These are phyloP conservation scores for Cuculus canorus DNA, from an alignment of 2,797 vertebrate genomes.

Conservation along the genomic window DNA sequence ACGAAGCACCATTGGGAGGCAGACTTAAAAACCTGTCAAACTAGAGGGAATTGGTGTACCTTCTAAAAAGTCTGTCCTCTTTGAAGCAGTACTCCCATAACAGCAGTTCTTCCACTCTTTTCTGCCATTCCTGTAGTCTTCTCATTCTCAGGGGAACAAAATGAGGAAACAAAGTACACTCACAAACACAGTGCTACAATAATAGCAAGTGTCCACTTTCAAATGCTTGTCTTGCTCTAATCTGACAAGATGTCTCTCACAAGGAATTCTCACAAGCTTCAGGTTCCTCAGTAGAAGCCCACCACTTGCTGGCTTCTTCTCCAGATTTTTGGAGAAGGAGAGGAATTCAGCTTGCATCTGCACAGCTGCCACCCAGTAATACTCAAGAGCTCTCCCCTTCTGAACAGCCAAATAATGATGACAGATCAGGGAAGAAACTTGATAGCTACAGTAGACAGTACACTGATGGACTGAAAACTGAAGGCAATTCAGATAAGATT, in stretches of 20 bases:
- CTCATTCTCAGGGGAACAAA: neutral
- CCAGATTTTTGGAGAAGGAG: neutral
- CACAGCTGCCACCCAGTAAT: neutral
- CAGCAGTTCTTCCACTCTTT: neutral
- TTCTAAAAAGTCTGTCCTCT: neutral
- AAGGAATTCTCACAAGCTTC: neutral
- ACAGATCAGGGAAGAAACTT: neutral
- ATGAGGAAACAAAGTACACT: rapidly evolving
- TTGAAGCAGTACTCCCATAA: neutral
- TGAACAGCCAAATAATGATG: neutral
- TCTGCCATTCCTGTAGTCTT: neutral
- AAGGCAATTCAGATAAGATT: neutral
- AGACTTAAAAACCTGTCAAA: neutral
- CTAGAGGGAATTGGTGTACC: neutral
- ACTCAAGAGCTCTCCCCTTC: neutral
- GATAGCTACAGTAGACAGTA: neutral
- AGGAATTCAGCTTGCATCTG: neutral
- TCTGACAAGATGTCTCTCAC: neutral
- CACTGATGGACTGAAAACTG: neutral
- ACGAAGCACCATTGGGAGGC: neutral
- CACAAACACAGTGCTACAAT: rapidly evolving
- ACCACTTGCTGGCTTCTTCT: neutral
- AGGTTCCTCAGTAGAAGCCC: neutral
- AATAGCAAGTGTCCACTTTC: neutral
- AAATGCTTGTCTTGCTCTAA: neutral